Conservation (phyloP, 2,888 invertebrate species). For the Lepidocyrtinus sp. region DNA sequence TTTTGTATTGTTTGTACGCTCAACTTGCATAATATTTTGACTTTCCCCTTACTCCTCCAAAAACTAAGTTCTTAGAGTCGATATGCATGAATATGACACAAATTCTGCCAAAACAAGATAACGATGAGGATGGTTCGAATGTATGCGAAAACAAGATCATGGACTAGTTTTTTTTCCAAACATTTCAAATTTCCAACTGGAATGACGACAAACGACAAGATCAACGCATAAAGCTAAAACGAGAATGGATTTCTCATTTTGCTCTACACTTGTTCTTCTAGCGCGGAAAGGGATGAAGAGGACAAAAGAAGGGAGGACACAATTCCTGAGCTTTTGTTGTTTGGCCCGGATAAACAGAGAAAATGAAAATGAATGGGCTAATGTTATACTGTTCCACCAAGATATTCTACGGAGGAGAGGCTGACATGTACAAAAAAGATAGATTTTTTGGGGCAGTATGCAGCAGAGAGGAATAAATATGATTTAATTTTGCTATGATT, state of each 20-base stretch:
- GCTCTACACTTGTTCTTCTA: no score
- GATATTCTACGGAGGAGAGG: constrained; percentile 16
- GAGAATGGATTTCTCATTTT: no score
- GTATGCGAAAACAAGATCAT: constrained; percentile 16
- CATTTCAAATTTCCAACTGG: no score
- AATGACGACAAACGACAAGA: constrained; percentile 15
- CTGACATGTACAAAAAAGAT: not conserved
- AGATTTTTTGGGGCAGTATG: not conserved
- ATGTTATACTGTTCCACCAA: not conserved
- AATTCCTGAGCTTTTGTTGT: constrained; percentile 8
- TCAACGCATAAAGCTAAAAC: constrained; percentile 4
- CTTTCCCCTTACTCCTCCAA: not conserved
- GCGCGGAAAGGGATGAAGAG: no score
- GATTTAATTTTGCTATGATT: constrained; percentile 10
- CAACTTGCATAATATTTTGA: constrained; percentile 1
- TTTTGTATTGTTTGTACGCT: constrained; percentile 2
- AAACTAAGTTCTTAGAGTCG: constrained; percentile 35
- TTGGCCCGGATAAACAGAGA: not conserved
- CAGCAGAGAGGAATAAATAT: not conserved
- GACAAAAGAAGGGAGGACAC: not conserved
- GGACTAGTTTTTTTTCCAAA: constrained; percentile 21
- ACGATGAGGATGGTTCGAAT: not conserved
- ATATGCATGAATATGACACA: constrained; percentile 51
- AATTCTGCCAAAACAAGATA: constrained; percentile 20
- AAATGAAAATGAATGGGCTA: constrained; percentile 12